Conservation (phyloP, 1,140 invertebrate genomes). For the Hycleus cichorii region DNA sequence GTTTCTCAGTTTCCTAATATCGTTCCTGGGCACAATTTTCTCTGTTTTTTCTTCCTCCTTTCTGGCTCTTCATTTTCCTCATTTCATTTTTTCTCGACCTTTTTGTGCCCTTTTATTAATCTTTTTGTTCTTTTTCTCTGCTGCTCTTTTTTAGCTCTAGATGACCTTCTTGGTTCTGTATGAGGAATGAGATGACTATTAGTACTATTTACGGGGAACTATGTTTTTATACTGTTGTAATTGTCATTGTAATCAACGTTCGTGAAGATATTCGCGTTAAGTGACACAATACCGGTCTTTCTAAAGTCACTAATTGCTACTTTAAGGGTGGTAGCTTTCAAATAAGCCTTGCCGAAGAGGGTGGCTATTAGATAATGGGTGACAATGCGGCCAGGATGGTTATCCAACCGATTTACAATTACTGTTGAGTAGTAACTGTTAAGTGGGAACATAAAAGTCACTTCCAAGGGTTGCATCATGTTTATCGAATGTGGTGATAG, state of each 20-base stretch:
- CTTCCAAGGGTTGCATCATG: constrained; percentile 36
- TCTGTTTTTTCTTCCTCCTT: too few relatives aligned
- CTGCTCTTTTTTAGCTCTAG: too few relatives aligned
- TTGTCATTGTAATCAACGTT: constrained; percentile 4
- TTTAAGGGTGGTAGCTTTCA: not conserved
- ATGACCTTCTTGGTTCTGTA: too few relatives aligned
- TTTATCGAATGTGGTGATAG: constrained; percentile 36
- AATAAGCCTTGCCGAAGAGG: constrained; percentile 2
- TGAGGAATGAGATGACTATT: too few relatives aligned
- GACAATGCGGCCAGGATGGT: constrained; percentile 3
- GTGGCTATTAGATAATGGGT: constrained; percentile 5
- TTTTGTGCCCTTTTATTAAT: too few relatives aligned
- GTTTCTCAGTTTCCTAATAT: too few relatives aligned
- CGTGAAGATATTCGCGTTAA: constrained; percentile 36
- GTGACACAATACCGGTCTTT: constrained; percentile 37
- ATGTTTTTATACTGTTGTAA: too few relatives aligned
- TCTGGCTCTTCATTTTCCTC: too few relatives aligned
- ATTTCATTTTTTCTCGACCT: too few relatives aligned
- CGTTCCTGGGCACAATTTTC: too few relatives aligned
- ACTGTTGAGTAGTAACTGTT: constrained; percentile 20
- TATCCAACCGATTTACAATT: constrained; percentile 5
- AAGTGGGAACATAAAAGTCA: constrained; percentile 27
- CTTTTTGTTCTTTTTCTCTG: too few relatives aligned
- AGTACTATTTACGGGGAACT: too few relatives aligned
- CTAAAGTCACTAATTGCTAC: constrained; percentile 7